Evolutionary conservation across 2,888 invertebrate genomes (phyloP), one percentile per base, ranked within the genome.

Genomic region (Augiades crinisus): DNA sequence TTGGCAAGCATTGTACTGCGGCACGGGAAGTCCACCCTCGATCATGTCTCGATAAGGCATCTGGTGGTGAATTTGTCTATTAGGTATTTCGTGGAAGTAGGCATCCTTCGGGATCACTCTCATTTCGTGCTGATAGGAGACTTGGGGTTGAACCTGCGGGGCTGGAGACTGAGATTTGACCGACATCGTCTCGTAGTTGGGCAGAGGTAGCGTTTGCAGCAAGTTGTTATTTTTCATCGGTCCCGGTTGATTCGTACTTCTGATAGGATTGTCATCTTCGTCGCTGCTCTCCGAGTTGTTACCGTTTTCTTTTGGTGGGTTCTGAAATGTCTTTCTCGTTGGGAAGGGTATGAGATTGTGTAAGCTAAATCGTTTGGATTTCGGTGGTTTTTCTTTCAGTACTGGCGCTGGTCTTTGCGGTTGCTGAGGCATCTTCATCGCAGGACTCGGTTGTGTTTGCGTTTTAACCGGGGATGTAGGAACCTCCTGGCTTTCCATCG

Each of bases 41-140:
- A 72, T 62, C 63, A 73, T 64, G 2, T 73, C 71, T 40, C 67
- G 65, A 58, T 81, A 87, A 1, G 86, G 84, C 72, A 82, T 74
- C 57, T 86, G 77, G 44, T 72, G 74, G 45, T 71, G 74, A 13
- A 62, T 58, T 37, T 71, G 88, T 40, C 90, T 78, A 67, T 91
- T 91, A 0, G 92, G 90, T 27, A 92, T 81, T 51, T 92, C 92
- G 61, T 92, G 92, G 62, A 92, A 92, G 65, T 92, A 92, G 0
- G 92, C 92, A 70, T 92, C 92, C 76, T 92, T 92, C 7, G 92
- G 92, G 45, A 92, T 81, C 64, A 90, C 79, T 13, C 81, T 67
- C 30, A 79, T 60, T 46, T 87, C 83, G 38, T 67, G 63, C 5
- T 59, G 63, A 31, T 73, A 71, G 34, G 68, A 68, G 31, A 68